Evolutionary conservation across 2,113 vertebrate species (phyloP), one percentile per base, ranked within the genome.

Genomic region (Brachyhypopomus gauderio): DNA sequence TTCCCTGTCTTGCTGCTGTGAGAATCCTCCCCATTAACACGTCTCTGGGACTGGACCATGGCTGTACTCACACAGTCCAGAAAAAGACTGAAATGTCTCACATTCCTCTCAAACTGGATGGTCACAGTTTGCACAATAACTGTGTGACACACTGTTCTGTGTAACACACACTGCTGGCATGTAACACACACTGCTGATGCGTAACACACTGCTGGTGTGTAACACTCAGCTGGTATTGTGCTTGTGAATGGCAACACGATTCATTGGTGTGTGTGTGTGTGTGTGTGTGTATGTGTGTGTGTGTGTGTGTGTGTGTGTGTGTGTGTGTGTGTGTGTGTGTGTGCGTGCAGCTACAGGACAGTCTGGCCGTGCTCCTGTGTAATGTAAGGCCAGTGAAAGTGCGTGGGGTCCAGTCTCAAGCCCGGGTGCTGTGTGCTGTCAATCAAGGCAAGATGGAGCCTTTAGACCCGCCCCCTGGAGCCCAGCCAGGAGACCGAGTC

Each of bases 371-470:
- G 67, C 66, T 93, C 48, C 85, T 99, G 20, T 99, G 98, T 87
- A 99, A 99, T 70, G 89, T 97, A 75, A 97, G 95, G 86, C 92
- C 96, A 87, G 93, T 94, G 0, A 97, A 96, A 67, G 92, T 98
- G 91, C 94, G 93, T 82, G 96, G 97, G 17, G 92, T 98, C 45
- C 79, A 95, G 1, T 98, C 96, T 0, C 95, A 97, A 80, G 98
- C 95, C 52, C 97, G 96, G 92, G 84, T 99, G 59, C 95, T 99
- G 90, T 96, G 95, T 86, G 97, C 96, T 84, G 79, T 81, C 63
- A 77, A 81, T 78, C 79, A 84, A 73, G 62, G 82, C 58, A 3
- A 17, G 56, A 85, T 94, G 1, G 96, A 98, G 89, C 93, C 95
- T 74, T 85, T 99, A 85, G 89, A 90, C 60, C 96, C 97, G 19